Percentiles rank a stretch among this genome's conserved stretches.
Evolutionary conservation across 2,888 invertebrate genomes (phyloP).

Genomic region (Callinectes sapidus): DNA sequence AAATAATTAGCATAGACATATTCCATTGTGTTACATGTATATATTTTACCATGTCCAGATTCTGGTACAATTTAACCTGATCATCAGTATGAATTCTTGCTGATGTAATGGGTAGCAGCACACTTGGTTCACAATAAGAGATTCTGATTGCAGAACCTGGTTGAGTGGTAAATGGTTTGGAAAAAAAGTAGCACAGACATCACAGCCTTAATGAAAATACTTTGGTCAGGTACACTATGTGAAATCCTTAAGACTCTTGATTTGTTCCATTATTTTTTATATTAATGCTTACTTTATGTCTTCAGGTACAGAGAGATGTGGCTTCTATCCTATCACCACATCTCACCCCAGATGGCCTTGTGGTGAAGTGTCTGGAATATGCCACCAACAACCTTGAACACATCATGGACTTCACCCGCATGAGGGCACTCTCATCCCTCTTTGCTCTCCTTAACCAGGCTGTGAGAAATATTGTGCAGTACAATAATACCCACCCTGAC

Average conservation of each 20-base stretch:
- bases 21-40: not conserved
- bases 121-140: too few species aligned
- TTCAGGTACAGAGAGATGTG: slow-evolving; percentile 90
- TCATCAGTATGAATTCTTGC: not conserved
- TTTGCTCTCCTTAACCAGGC: slow-evolving; percentile 97
- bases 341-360: slow-evolving; percentile 94
- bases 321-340: slow-evolving; percentile 89
- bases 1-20: not conserved
- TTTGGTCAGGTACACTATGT: not conserved
- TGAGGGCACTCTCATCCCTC: slow-evolving; percentile 94
- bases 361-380: slow-evolving; percentile 93
- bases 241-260: not conserved
- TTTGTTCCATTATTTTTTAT: not conserved
- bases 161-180: too few species aligned
- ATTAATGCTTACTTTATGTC: not conserved
- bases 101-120: too few species aligned
- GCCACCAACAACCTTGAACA: slow-evolving; percentile 89
- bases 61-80: not conserved
- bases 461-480: slow-evolving; percentile 88
- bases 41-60: not conserved
- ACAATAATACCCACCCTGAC: slow-evolving; percentile 94
- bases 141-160: too few species aligned
- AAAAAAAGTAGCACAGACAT: not conserved
- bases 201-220: not conserved
- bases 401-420: slow-evolving; percentile 99